Base-by-base conservation (phyloP, 2,888 invertebrate genomes). In the Dorcus parallelipipedus region DNA sequence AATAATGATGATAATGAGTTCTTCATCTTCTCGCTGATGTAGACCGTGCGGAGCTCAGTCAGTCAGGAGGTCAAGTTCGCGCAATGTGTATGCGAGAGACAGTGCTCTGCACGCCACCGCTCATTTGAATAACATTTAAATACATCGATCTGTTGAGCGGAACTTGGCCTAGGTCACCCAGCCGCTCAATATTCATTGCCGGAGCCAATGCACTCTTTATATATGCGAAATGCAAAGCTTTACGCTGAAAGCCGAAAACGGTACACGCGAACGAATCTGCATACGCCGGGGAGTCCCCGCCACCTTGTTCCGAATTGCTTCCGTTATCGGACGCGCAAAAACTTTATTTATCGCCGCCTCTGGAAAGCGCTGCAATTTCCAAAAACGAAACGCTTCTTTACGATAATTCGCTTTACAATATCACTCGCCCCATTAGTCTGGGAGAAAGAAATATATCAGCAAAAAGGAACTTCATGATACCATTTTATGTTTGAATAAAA, bases 61-160 rank as follows among this genome's bases (percentile, higher is more conserved):
- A 65, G 68, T 67, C 65, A 68, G 61, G 64, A 63, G 68, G 68
- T 68, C 67, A 68, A 68, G 68, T 68, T 68, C 66, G 65, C 65
- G 62, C 63, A 62, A 61, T 63, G 61, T 62, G 58, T 63, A 64
- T 65, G 67, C 48, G 49, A 57, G 53, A 52, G 57, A 63, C 62
- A 64, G 64, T 62, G 66, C 61, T 61, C 61, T 62, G 62, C 63
- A 64, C 66, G 65, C 63, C 61, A 67, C 64, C 63, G 65, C 69
- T 69, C 69, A 70, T 70, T 70, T 69, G 68, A 69, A 70, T 70
- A 70, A 67, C 69, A 70, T 70, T 70, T 70, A 69, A 69, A 70
- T 69, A 68, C 66, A 69, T 70, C 67, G 69, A 70, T 69, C 64
- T 67, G 62, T 60, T 59, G 62, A 60, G 64, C 62, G 62, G 63